Evolutionary conservation across 1,140 invertebrate genomes (phyloP), one percentile per base, ranked within the genome.

Genomic region (Thaumatotibia leucotreta): DNA sequence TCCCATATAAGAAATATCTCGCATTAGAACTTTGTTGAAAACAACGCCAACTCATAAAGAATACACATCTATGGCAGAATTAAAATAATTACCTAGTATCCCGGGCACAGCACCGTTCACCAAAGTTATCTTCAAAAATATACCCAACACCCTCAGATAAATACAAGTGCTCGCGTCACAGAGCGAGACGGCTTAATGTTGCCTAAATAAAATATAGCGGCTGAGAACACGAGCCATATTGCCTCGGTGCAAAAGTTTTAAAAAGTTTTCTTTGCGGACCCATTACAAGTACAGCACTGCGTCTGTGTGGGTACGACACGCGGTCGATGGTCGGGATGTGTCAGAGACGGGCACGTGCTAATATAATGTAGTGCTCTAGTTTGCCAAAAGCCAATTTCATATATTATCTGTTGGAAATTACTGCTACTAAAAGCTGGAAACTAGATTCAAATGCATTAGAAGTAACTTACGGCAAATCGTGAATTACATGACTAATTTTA

Each of bases 251-350:
- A 91, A 92, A 92, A 92, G 86, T 92, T 92, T 91, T 92, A 89
- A 91, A 92, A 92, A 92, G 86, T 92, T 92, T 92, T 91, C 90
- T 92, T 92, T 91, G 88, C 89, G 85, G 89, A 88, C 83, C 89
- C 88, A 91, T 91, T 92, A 92, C 86, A 90, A 88, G 88, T 86
- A 86, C 80, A 76, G 74, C 54, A 80, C 45, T 69, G 76, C 81
- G 81, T 74, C 70, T 82, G 84, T 84, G 86, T 84, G 85, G 72
- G 81, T 81, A 68, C 78, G 80, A 89, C 77, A 78, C 69, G 69
- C 83, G 83, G 85, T 87, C 82, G 87, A 90, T 90, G 82, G 69
- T 77, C 74, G 71, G 76, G 75, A 76, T 76, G 68, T 75, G 72
- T 68, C 61, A 67, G 49, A 32, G 24, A 58, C 24, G 52, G 52